A percentile compares a stretch with the other conserved stretches of the same genome.
Evolutionary conservation across 2,113 vertebrate genomes (phyloP).

Genomic region (Coregonus clupeaformis): DNA sequence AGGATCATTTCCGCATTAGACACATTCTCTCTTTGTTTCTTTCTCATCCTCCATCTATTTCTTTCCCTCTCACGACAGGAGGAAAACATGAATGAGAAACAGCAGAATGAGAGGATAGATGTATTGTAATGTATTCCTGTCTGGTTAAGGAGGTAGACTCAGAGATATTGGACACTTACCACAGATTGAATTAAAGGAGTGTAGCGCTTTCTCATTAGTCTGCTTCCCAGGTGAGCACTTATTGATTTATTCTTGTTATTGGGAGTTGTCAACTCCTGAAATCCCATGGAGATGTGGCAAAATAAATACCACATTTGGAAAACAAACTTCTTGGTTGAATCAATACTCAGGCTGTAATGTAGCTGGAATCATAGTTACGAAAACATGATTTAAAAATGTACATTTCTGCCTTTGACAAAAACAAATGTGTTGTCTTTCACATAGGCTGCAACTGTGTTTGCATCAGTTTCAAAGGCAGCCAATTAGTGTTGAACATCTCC

Average conservation of each 20-base stretch:
- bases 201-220: conserved; percentile 15
- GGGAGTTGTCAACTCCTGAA: not conserved
- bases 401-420: not conserved
- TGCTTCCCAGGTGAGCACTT: conserved; percentile 1
- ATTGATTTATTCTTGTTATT: conserved; percentile 24
- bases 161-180: conserved; percentile 4
- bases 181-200: conserved; percentile 13
- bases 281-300: not conserved
- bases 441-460: not conserved
- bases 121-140: conserved; percentile 17
- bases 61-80: not conserved
- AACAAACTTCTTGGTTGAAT: not conserved
- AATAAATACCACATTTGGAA: conserved; percentile 12
- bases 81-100: conserved; percentile 1
- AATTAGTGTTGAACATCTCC: not conserved
- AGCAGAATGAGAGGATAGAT: conserved; percentile 2
- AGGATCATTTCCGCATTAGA: conserved; percentile 30
- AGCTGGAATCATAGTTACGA: not conserved
- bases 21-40: conserved; percentile 20
- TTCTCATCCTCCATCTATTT: not conserved
- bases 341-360: not conserved
- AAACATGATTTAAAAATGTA: not conserved
- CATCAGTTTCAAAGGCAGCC: not conserved
- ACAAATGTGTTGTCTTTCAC: not conserved
- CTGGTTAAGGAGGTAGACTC: conserved; percentile 3